Evolutionary conservation across 1,140 invertebrate genomes (phyloP), one percentile per base, ranked within the genome.

Genomic region (Oedothorax gibbosus): DNA sequence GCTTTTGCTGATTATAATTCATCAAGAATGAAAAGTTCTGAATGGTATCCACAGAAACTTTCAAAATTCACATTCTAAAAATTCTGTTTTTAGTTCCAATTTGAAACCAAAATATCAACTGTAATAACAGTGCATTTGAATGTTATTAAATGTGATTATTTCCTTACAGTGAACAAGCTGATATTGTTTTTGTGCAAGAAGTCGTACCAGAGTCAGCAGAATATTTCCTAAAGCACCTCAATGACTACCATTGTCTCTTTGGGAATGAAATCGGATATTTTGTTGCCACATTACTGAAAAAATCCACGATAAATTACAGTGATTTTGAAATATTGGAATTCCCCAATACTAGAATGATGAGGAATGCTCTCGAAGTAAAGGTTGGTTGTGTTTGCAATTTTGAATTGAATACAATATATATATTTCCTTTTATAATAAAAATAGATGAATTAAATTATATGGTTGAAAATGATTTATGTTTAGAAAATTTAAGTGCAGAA

Each of bases 101-200:
- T 35, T 35, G 5, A 35, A 35, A 35, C n/a, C n/a, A n/a, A n/a
- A n/a, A n/a, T n/a, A n/a, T n/a, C n/a, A n/a, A n/a, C 35, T 35
- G 5, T 35, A 35, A 35, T 35, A 35, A 35, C 35, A 2, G 35
- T 35, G 35, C 35, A 35, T 35, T 2, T 2, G 35, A 35, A 35
- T 35, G 35, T 35, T 35, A 35, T 35, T 35, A 35, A 35, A 35
- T 35, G 35, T 35, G 14, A 68, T 68, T 57, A 14, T 66, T 75
- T 54, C 57, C 53, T 9, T 68, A 72, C 50, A 85, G 66, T 68
- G 53, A 76, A 9, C 73, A 77, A 50, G 91, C 93, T 11, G 92
- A 93, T 88, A 88, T 93, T 60, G 91, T 93, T 2, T 93, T 93
- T 87, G 89, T 94, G 50, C 93, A 94, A 89, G 93, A 94, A 89